phyloP scores from a whole-genome alignment of 2,797 vertebrate genomes.

The Danio aesculapii region DNA sequence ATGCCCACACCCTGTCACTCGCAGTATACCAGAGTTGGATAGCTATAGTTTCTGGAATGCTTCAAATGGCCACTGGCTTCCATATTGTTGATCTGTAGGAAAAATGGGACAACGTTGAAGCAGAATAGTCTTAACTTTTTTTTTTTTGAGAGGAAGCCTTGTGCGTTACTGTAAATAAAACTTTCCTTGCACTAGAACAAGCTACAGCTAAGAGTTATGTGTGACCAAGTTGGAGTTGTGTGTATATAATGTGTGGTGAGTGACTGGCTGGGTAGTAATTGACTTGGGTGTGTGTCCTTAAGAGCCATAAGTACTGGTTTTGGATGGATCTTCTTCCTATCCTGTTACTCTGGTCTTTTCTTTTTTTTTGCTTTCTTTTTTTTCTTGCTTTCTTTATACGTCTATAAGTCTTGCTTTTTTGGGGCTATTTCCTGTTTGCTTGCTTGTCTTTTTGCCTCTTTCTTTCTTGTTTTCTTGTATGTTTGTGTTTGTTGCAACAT shows the following conservation, averaged over 20 bases:
- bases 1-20: constrained; percentile 68
- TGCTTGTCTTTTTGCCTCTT: background rate
- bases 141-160: constrained; percentile 50
- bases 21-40: constrained; percentile 45
- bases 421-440: too few species aligned
- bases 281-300: constrained; percentile 80
- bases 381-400: background rate
- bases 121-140: constrained; percentile 29
- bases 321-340: constrained; percentile 65
- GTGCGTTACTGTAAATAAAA: constrained; percentile 72
- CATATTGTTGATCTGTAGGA: constrained; percentile 45
- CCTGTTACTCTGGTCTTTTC: constrained; percentile 28
- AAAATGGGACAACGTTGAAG: constrained; percentile 44
- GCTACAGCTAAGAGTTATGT: constrained; percentile 58
- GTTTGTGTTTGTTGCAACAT: too few species aligned
- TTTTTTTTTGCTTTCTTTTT: background rate
- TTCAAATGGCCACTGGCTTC: constrained; percentile 44
- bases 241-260: constrained; percentile 69
- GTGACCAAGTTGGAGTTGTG: constrained; percentile 72
- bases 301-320: constrained; percentile 75
- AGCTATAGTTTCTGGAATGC: constrained; percentile 52
- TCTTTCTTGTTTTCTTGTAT: too few species aligned
- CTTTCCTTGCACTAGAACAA: constrained; percentile 63
- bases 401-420: too few species aligned
- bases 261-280: constrained; percentile 81